Base-by-base conservation (phyloP, 2,797 vertebrate genomes). In the Gephyroberyx darwinii region DNA sequence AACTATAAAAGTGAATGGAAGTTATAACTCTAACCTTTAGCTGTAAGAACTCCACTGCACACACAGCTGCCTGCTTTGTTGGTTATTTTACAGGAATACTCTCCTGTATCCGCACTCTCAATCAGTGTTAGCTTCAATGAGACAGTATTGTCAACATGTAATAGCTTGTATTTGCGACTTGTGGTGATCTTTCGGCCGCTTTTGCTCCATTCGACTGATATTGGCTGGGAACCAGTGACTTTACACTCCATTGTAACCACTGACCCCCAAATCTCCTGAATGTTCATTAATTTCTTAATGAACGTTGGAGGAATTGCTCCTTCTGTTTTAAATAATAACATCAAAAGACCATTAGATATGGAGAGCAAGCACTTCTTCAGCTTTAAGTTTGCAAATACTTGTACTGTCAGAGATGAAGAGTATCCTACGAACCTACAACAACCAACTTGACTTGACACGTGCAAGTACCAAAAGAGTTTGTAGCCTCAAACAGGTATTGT, bases 141-240 rank as follows among this genome's bases (percentile, higher is more conserved):
- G 17, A 95, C 61, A 0, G 90, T 93, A 41, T 95, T 96, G 66
- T 96, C 94, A 22, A 88, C 89, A 41, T 94, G 94, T 12, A 94
- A 43, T 8, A 94, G 92, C 81, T 93, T 95, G 57, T 94, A 93
- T 88, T 96, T 97, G 83, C 93, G 92, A 81, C 93, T 94, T 69
- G 93, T 90, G 30, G 86, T 84, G 76, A 98, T 91, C 81, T 92
- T 93, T 88, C 93, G 94, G 70, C 94, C 95, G 41, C 97, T 95
- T 90, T 96, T 97, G 88, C 92, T 93, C 96, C 97, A 99, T 78
- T 96, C 94, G 73, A 95, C 94, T 68, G 80, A 90, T 71, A 98
- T 92, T 0, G 97, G 97, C 64, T 95, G 92, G 37, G 97, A 98
- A 53, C 96, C 96, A 60, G 93, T 93, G 71, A 96, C 92, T 89